phyloP scores from a whole-genome alignment of 1,140 invertebrate species.

The Globodera rostochiensis region DNA sequence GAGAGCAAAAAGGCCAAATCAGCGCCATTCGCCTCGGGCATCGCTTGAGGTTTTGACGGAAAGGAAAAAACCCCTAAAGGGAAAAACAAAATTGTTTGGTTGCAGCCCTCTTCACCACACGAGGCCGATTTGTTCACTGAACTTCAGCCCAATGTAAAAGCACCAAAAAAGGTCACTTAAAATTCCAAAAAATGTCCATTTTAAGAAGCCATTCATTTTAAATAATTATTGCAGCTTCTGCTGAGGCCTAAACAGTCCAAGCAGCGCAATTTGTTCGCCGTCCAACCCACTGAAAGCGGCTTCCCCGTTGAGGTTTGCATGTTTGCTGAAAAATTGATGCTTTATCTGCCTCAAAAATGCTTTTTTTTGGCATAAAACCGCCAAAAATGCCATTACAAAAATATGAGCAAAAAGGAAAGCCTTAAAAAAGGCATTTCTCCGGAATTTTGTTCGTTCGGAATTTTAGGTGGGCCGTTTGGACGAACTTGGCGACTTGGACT shows the following conservation, averaged over 20 bases:
- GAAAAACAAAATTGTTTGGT: neutral
- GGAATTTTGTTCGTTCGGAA: neutral
- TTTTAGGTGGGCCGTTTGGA: neutral
- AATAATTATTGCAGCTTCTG: neutral
- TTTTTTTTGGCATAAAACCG: too few relatives aligned
- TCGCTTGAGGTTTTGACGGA: neutral
- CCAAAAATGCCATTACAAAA: too few relatives aligned
- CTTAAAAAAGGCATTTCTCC: too few relatives aligned
- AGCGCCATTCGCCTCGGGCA: neutral
- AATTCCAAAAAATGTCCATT: neutral
- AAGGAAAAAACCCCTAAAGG: neutral
- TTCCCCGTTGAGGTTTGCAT: neutral
- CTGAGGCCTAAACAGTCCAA: neutral
- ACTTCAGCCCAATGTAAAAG: slow-evolving; percentile 15
- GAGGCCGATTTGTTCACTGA: slow-evolving; percentile 21
- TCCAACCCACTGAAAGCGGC: neutral
- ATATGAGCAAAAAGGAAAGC: too few relatives aligned
- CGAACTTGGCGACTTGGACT: neutral
- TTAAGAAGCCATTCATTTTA: neutral
- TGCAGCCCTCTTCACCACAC: neutral
- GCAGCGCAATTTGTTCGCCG: neutral
- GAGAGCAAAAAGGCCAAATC: neutral
- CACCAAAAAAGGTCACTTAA: slow-evolving; percentile 10
- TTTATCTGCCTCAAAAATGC: too few relatives aligned
- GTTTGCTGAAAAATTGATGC: too few relatives aligned